Percentiles rank a stretch among this genome's conserved stretches.
Evolutionary conservation across 2,888 invertebrate genomes (phyloP).

Genomic region (Plusia festucae): DNA sequence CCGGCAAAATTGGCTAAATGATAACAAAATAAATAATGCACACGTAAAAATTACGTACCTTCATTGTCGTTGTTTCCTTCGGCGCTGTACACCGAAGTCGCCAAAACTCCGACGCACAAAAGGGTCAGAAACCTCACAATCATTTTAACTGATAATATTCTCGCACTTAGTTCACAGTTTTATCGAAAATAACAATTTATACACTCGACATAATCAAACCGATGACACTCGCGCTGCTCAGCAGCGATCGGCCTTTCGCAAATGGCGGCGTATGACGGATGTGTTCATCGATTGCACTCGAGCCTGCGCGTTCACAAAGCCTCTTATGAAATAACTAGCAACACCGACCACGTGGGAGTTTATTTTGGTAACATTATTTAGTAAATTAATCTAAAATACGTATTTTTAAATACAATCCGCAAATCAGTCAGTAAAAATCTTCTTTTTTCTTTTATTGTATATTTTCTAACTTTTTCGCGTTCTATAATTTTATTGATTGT

Average conservation of each 20-base stretch:
- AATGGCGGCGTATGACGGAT: slow-evolving; percentile 90
- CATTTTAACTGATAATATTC: slow-evolving; percentile 83
- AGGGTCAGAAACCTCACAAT: slow-evolving; percentile 88
- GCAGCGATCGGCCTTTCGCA: slow-evolving; percentile 86
- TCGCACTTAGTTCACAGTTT: slow-evolving; percentile 84
- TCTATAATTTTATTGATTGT: neutral
- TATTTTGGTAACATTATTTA: neutral
- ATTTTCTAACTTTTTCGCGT: no score
- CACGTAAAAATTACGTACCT: slow-evolving; percentile 77
- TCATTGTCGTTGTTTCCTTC: slow-evolving; percentile 88
- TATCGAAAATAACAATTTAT: slow-evolving; percentile 81
- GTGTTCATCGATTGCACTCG: slow-evolving; percentile 87
- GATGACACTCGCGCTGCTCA: slow-evolving; percentile 84
- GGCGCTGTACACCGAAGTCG: slow-evolving; percentile 82
- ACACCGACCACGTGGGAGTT: slow-evolving; percentile 38
- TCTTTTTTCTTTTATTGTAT: no score
- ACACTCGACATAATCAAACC: slow-evolving; percentile 86
- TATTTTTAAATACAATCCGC: neutral
- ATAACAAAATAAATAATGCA: slow-evolving; percentile 76
- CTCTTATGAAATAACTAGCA: slow-evolving; percentile 51
- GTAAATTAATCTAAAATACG: neutral
- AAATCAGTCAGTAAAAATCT: neutral
- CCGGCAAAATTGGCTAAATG: slow-evolving; percentile 59
- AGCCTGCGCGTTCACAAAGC: slow-evolving; percentile 76
- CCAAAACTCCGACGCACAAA: slow-evolving; percentile 86